Conservation (phyloP, 2,113 vertebrate species). For the Malaclemys terrapin region DNA sequence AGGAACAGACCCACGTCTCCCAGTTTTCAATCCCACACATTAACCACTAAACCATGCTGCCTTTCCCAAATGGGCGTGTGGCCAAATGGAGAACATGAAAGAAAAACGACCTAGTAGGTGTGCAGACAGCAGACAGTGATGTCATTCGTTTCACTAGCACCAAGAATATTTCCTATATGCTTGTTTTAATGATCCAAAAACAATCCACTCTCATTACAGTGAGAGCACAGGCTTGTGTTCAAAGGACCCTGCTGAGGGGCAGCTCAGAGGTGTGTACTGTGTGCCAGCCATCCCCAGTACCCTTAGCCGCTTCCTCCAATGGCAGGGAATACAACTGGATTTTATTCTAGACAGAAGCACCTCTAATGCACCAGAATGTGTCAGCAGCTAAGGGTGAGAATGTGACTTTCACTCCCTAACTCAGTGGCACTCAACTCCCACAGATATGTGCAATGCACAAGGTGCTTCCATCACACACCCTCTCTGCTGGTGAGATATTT, state of each 20-base stretch:
- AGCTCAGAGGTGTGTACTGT: background rate
- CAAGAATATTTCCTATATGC: fast-evolving
- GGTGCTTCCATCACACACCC: fast-evolving
- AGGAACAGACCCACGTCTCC: background rate
- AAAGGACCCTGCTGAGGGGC: background rate
- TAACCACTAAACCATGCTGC: background rate
- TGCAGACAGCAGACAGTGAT: no score
- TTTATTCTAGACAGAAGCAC: background rate
- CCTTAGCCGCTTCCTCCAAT: background rate
- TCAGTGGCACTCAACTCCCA: background rate
- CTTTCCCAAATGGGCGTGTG: background rate
- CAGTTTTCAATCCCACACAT: background rate
- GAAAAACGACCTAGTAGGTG: no score
- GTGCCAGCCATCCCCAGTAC: background rate
- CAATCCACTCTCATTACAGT: background rate
- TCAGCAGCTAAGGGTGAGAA: background rate
- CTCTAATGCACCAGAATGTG: background rate
- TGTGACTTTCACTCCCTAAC: background rate
- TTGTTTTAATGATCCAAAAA: background rate
- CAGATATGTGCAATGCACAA: background rate
- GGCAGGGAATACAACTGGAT: background rate
- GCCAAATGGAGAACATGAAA: background rate
- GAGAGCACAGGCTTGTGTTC: background rate
- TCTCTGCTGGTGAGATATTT: fast-evolving
- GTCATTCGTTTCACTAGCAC: fast-evolving